These are phyloP conservation scores for Leptosomus discolor DNA, from an alignment of 2,113 vertebrate species.

Conservation along the genomic window DNA sequence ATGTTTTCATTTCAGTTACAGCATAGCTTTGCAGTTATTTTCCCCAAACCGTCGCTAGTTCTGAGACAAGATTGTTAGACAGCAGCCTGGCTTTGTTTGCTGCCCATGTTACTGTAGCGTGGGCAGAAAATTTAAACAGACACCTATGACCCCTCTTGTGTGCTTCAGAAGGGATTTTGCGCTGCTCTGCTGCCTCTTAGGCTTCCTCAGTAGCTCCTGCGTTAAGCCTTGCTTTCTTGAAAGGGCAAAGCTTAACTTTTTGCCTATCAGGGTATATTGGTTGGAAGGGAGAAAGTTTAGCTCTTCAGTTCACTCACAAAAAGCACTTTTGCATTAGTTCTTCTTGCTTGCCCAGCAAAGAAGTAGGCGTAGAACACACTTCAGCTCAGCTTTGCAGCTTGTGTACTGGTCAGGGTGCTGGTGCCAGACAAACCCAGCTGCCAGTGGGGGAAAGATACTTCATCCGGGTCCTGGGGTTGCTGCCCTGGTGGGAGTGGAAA, in stretches of 20 bases:
- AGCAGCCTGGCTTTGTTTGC: neutral
- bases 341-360: neutral
- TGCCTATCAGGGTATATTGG: neutral
- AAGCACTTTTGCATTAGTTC: neutral
- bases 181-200: neutral
- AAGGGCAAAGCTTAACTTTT: neutral
- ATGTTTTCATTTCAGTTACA: conserved; percentile 36
- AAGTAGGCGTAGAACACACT: neutral
- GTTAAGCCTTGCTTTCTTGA: neutral
- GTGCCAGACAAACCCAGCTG: neutral
- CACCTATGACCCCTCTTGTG: neutral
- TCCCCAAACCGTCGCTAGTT: neutral
- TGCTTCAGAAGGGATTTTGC: neutral
- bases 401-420: neutral
- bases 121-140: neutral
- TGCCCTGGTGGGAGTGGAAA: neutral
- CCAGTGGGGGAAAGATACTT: neutral
- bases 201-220: neutral
- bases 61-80: neutral
- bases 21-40: neutral
- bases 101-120: fast-evolving
- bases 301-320: neutral
- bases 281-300: neutral
- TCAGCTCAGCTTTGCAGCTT: neutral
- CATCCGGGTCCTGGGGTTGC: fast-evolving